Conservation (phyloP, 2,797 vertebrate genomes). For the Sebastes wilsoni region DNA sequence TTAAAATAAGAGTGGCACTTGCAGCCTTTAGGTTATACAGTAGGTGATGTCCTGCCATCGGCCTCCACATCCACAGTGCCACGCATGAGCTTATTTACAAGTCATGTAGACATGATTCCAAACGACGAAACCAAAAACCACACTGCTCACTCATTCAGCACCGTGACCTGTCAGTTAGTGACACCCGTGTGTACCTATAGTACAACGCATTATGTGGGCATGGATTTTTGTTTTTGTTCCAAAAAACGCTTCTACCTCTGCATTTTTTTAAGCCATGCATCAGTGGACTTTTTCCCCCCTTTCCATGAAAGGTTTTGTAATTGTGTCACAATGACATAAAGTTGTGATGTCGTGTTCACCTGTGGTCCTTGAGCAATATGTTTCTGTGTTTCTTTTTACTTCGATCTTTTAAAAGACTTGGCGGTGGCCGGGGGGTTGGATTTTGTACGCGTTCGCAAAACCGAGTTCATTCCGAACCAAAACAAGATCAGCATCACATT, state of each 20-base stretch:
- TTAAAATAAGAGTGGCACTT: conserved; percentile 33
- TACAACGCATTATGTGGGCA: conserved; percentile 25
- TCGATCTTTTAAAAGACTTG: neutral
- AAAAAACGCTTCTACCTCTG: conserved; percentile 74
- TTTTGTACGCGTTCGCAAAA: neutral
- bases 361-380: conserved; percentile 32
- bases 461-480: neutral
- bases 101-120: conserved; percentile 20
- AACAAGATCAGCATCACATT: neutral
- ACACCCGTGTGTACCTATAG: conserved; percentile 28
- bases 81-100: conserved; percentile 43
- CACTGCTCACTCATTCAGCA: conserved; percentile 22
- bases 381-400: conserved; percentile 32
- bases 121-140: conserved; percentile 47
- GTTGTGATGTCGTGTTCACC: conserved; percentile 34
- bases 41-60: conserved; percentile 25
- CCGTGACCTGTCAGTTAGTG: conserved; percentile 1
- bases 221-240: conserved; percentile 23
- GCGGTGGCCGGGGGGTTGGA: neutral
- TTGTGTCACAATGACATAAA: conserved; percentile 76
- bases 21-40: conserved; percentile 41
- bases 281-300: conserved; percentile 54
- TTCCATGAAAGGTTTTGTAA: conserved; percentile 76
- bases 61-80: conserved; percentile 45
- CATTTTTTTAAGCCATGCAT: conserved; percentile 45